Evolutionary conservation across 2,797 vertebrate genomes (phyloP).

Genomic region (Xenentodon cancila): DNA sequence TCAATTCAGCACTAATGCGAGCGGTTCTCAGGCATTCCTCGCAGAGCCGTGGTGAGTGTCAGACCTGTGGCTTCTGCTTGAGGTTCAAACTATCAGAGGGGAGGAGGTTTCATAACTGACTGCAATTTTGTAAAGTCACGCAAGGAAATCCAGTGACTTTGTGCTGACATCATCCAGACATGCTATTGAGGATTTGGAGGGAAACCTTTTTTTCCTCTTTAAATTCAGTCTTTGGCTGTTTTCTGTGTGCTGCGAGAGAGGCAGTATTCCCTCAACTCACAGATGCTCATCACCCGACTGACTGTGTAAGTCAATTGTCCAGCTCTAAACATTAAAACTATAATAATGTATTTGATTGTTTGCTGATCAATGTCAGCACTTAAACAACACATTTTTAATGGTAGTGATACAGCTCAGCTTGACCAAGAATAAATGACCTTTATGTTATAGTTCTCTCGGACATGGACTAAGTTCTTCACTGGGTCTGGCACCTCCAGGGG

Average conservation of each 20-base stretch:
- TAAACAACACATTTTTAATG: neutral
- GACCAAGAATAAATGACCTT: neutral
- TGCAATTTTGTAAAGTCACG: constrained; percentile 66
- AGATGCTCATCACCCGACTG: constrained; percentile 34
- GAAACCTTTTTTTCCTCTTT: constrained; percentile 26
- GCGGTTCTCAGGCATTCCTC: constrained; percentile 39
- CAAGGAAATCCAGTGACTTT: constrained; percentile 51
- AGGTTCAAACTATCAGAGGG: constrained; percentile 49
- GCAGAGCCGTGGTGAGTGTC: constrained; percentile 35
- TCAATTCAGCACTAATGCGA: constrained; percentile 39
- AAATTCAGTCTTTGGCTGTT: constrained; percentile 24
- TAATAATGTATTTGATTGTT: constrained; percentile 34
- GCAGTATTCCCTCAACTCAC: constrained; percentile 22
- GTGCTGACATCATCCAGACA: constrained; percentile 36
- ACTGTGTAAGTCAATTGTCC: constrained; percentile 19
- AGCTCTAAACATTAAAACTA: constrained; percentile 23
- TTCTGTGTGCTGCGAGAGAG: constrained; percentile 37
- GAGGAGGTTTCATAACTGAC: constrained; percentile 53
- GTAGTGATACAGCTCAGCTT: constrained; percentile 1
- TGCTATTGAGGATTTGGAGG: constrained; percentile 37
- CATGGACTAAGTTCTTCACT: neutral
- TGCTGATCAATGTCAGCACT: constrained; percentile 14
- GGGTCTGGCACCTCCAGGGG: too few relatives aligned
- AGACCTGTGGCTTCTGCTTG: constrained; percentile 65
- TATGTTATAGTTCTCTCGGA: neutral